Base-by-base conservation (phyloP, 2,113 vertebrate genomes). In the Scophthalmus maximus region DNA sequence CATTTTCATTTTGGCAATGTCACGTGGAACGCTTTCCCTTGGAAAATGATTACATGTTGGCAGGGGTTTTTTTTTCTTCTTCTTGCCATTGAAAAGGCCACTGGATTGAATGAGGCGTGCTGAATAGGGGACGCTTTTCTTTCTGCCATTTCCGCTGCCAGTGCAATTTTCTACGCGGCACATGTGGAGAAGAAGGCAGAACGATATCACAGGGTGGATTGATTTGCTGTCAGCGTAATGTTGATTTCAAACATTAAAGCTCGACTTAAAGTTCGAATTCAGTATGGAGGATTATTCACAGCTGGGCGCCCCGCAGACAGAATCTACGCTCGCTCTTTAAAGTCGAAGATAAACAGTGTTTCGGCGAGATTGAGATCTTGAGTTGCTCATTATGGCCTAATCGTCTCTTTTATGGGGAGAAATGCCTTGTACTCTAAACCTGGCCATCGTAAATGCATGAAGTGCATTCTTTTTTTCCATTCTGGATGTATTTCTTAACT, bases 41-140 rank as follows among this genome's bases (percentile, higher is more conserved):
- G 70, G 83, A 84, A 86, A 81, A 82, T 70, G 78, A 87, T 88
- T 87, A 86, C 78, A 88, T 70, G 83, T 84, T 88, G 83, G 84
- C 84, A 79, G 59, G 44, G 2, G n/a, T n/a, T 20, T 46, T 34
- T 9, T 34, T 34, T 34, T 34, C 9, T 34, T 34, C 9, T 34
- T 78, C 85, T 84, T 60, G 64, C 82, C 63, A 86, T 30, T 85
- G 80, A 85, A 91, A 92, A 91, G 89, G 84, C 87, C 89, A 89
- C 61, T 82, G 82, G 82, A 89, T 80, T 88, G 83, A 87, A 87
- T 56, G 53, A 85, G 66, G 74, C 82, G 36, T 78, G 57, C 46
- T 51, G 78, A 85, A 88, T 73, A n/a, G 42, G 59, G 79, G 73
- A 73, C 68, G 34, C 68, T 75, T 88, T 87, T 82, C 46, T 23